Base-by-base conservation (phyloP, 2,797 vertebrate species). In the Pelodytes ibericus region DNA sequence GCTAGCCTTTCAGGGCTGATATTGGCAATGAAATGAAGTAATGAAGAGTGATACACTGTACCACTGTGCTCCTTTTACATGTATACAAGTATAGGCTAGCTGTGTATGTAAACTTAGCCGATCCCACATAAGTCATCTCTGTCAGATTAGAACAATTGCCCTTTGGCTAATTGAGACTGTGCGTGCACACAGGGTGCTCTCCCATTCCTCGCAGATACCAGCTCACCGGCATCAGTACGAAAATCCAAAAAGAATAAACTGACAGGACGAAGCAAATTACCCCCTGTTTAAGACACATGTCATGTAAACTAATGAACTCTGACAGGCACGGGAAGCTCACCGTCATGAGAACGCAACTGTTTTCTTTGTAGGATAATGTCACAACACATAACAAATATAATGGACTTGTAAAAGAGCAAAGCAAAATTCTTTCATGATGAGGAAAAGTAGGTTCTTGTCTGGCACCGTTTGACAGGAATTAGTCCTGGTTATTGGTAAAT, bases 1-100 rank as follows among this genome's bases (percentile, higher is more conserved):
- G 75, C 75, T 72, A 58, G 56, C 69, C 75, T 66, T 72, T 72
- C 62, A 67, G 75, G 61, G 30, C 44, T 44, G 62, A 78, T 71
- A 77, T 72, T 77, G 75, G 68, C 68, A 72, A 44, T 44, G 41
- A 44, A 44, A 44, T 44, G 41, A 44, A 77, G 68, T 77, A 27
- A 41, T 66, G 68, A 49, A 49, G 51, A 36, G 18, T 39, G 51
- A 67, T 60, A 78, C 69, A 67, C 75, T 72, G 56, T 18, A 58
- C 53, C 22, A 72, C 56, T 78, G 69, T 78, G 47, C 22, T 76
- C 59, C 13, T 30, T 24, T 56, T 22, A 22, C 56, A 60, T 77
- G 68, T 72, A 72, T 77, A 77, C 75, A 72, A 70, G 68, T 71
- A 77, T 71, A 71, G 75, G 68, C 60, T 41, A 77, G 68, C 61